Percentiles rank a stretch among this genome's conserved stretches.
These are phyloP conservation scores for Oryzias sinensis DNA, from an alignment of 2,797 vertebrate species.

Conservation along the genomic window DNA sequence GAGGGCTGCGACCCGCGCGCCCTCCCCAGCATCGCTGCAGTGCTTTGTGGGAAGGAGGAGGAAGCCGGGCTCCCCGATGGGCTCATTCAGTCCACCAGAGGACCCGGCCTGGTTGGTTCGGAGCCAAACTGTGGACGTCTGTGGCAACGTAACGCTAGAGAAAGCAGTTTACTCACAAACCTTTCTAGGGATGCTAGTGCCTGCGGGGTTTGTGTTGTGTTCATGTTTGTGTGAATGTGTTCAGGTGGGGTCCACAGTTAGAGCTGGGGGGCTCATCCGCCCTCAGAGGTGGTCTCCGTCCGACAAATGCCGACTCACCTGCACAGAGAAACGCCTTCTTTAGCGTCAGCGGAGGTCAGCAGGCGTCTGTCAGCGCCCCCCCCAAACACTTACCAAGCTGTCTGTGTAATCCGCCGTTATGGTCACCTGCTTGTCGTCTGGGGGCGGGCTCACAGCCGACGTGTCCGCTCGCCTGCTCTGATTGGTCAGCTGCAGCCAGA, in stretches of 20 bases:
- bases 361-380: too few relatives aligned
- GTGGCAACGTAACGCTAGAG: conserved; percentile 23
- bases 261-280: conserved; percentile 44
- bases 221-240: conserved; percentile 16
- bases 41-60: conserved; percentile 22
- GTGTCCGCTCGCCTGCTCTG: conserved; percentile 87
- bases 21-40: conserved; percentile 21
- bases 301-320: conserved; percentile 80
- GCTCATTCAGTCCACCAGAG: conserved; percentile 26
- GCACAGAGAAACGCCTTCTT: conserved; percentile 25
- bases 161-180: conserved; percentile 24
- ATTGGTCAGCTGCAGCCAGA: conserved; percentile 96
- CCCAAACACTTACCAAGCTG: conserved; percentile 82
- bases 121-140: conserved; percentile 28
- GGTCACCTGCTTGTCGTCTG: conserved; percentile 94
- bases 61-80: conserved; percentile 29
- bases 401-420: conserved; percentile 95
- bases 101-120: conserved; percentile 20
- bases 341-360: too few relatives aligned
- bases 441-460: conserved; percentile 82
- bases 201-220: conserved; percentile 37
- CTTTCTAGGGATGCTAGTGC: conserved; percentile 36
- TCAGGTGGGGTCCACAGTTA: conserved; percentile 19
- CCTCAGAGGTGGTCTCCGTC: conserved; percentile 84
- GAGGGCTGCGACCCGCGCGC: conserved; percentile 64